These are phyloP conservation scores for Calosoma granatense DNA, from an alignment of 1,140 invertebrate species.

Conservation along the genomic window DNA sequence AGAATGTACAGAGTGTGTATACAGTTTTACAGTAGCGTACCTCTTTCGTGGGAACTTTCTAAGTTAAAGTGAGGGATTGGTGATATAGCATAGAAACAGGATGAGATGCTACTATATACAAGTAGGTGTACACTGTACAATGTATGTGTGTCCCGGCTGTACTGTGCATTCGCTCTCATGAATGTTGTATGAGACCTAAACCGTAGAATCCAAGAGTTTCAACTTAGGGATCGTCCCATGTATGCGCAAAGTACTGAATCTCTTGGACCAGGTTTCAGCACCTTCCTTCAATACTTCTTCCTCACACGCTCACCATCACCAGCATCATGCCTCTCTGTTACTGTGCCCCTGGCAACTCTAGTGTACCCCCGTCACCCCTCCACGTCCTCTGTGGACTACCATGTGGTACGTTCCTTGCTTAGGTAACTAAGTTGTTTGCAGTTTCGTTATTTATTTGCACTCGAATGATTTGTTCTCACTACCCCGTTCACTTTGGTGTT, in stretches of 20 bases:
- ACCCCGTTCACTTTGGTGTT: background rate
- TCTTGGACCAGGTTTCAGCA: background rate
- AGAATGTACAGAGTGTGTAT: too few relatives aligned
- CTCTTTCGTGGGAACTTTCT: too few relatives aligned
- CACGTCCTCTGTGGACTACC: too few relatives aligned
- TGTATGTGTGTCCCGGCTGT: background rate
- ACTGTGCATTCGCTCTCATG: background rate
- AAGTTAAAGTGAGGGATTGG: too few relatives aligned
- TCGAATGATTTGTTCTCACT: background rate
- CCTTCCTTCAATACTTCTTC: slow-evolving; percentile 4
- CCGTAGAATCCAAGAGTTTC: background rate
- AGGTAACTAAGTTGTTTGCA: background rate
- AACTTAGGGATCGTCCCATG: background rate
- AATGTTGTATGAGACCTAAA: slow-evolving; percentile 5
- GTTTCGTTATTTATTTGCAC: slow-evolving; percentile 5
- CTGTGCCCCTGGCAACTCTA: too few relatives aligned
- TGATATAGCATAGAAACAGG: too few relatives aligned
- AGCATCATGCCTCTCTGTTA: background rate
- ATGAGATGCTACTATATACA: background rate
- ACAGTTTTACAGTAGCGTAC: too few relatives aligned
- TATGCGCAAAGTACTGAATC: background rate
- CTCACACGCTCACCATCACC: background rate
- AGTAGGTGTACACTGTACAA: background rate
- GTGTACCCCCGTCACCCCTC: too few relatives aligned
- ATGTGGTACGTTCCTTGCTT: background rate